These are phyloP conservation scores for Drosophila tripunctata DNA, from an alignment of 2,888 invertebrate genomes.

Conservation along the genomic window DNA sequence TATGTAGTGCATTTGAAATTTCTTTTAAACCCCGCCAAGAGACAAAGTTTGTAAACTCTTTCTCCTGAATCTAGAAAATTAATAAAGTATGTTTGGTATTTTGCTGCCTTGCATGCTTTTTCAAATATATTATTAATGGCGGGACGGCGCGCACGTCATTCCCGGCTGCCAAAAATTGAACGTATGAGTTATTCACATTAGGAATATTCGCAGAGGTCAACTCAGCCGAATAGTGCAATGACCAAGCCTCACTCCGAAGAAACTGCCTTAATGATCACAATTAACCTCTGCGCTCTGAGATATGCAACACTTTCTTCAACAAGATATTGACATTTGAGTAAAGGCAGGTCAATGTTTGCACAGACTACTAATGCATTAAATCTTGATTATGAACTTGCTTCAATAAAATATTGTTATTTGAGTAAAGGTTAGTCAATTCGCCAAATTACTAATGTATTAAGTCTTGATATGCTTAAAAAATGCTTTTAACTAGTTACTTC, in stretches of 20 bases:
- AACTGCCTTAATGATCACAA: constrained; percentile 66
- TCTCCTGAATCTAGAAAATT: too few relatives aligned
- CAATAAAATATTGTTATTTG: too few relatives aligned
- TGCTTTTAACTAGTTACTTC: too few relatives aligned
- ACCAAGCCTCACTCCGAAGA: constrained; percentile 21
- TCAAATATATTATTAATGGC: constrained; percentile 64
- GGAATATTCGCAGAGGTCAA: constrained; percentile 66
- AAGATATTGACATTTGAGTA: background rate
- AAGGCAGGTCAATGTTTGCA: too few relatives aligned
- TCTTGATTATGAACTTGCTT: too few relatives aligned
- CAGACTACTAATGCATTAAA: background rate
- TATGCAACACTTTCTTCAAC: background rate
- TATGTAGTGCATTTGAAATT: too few relatives aligned
- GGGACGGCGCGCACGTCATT: constrained; percentile 87
- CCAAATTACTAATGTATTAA: too few relatives aligned
- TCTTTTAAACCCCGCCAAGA: too few relatives aligned
- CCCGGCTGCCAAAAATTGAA: constrained; percentile 86
- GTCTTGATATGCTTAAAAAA: too few relatives aligned
- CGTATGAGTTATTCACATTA: constrained; percentile 63
- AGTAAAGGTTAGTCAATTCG: too few relatives aligned
- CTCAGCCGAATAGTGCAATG: constrained; percentile 39
- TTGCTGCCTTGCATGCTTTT: background rate
- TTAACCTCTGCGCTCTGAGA: constrained; percentile 76
- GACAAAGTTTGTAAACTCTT: too few relatives aligned
- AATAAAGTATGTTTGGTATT: too few relatives aligned